Base-by-base conservation (phyloP, 1,140 invertebrate genomes). In the Helicoverpa armigera region DNA sequence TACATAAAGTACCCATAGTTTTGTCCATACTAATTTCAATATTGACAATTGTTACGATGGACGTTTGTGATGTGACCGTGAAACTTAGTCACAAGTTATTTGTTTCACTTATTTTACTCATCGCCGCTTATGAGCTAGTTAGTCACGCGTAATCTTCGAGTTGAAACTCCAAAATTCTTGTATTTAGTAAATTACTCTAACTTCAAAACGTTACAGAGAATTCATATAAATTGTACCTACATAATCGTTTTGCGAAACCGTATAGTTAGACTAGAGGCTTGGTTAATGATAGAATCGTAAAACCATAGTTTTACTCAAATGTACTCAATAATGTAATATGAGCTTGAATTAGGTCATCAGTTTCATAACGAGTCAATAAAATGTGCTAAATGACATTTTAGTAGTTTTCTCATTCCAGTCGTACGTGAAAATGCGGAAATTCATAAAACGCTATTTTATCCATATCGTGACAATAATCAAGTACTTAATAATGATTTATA, bases 1-100 rank as follows among this genome's bases (percentile, higher is more conserved):
- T 65, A 89, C 83, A 88, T 85, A 79, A 83, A 79, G 75, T 79
- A 86, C 85, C 87, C 85, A 83, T 75, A 54, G 81, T 83, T 87
- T 88, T 81, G 72, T 81, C 81, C 80, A 83, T 78, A 84, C 86
- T 89, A 83, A 92, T 91, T 92, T 90, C 86, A 91, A 92, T 92
- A 91, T 90, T 92, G 85, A 92, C 89, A 90, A 92, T 91, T 82
- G 89, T 86, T 88, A 82, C 85, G 87, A 88, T 85, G 88, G 79
- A 85, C 77, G 81, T 80, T 70, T 83, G 81, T 82, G 82, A 76
- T 81, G 74, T 87, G 90, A 88, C 91, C 90, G 83, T 90, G 90
- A 90, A 90, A 87, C 58, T 81, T n/a, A 69, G 78, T 77, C 67
- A 82, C 73, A 83, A 82, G 63, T 79, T 87, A 86, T 88, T 86